Percentiles rank a stretch among this genome's conserved stretches.
Conservation (phyloP, 2,113 vertebrate species). For the Apodemus sylvaticus region DNA sequence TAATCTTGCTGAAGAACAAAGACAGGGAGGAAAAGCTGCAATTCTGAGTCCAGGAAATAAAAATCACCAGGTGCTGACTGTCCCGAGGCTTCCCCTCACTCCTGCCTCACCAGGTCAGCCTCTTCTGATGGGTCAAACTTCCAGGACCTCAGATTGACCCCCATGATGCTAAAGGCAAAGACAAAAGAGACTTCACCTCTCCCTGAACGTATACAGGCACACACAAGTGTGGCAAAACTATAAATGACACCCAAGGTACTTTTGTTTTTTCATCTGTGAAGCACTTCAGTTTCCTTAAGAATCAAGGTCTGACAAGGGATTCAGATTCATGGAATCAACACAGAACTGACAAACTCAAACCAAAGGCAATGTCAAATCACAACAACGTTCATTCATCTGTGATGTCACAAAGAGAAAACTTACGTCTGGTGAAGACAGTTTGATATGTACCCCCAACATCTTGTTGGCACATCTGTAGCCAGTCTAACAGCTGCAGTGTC, state of each 20-base stretch:
- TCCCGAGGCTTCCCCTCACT: accelerated
- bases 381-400: not conserved
- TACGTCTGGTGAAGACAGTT: not conserved
- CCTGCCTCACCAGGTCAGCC: not conserved
- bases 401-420: not conserved
- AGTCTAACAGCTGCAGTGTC: not conserved
- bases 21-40: not conserved
- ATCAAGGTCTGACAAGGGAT: not conserved
- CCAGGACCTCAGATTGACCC: accelerated
- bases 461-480: not conserved
- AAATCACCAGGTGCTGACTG: accelerated
- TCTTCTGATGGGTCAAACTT: not conserved
- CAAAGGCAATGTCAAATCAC: not conserved
- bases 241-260: not conserved
- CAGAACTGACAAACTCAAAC: not conserved
- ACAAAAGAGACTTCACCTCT: accelerated
- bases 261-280: not conserved
- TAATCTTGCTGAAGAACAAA: accelerated
- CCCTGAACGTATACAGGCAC: accelerated
- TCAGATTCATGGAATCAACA: not conserved
- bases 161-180: accelerated
- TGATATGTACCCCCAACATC: not conserved
- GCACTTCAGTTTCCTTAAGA: not conserved
- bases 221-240: not conserved
- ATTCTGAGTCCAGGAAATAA: not conserved